Base-by-base conservation (phyloP, 2,113 vertebrate genomes). In the Stictonetta naevosa region DNA sequence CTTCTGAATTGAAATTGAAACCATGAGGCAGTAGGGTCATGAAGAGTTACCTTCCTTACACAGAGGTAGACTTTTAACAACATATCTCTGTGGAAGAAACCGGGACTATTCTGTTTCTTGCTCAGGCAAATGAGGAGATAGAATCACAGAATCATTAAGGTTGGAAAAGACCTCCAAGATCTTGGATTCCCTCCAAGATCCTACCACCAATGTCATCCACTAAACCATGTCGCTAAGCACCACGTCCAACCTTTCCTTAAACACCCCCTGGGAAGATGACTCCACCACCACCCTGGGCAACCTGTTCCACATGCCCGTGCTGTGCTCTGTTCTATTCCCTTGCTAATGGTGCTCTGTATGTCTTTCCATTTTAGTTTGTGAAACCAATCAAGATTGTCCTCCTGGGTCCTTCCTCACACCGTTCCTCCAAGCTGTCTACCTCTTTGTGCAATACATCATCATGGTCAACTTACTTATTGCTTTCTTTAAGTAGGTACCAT, bases 391-490 rank as follows among this genome's bases (percentile, higher is more conserved):
- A 2, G 82, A 98, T 7, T 99, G 99, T 88, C 98, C 99, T 83
- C 98, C 99, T 20, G 99, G 98, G 17, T 98, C 98, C 56, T 99
- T 99, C 80, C 97, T 99, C 34, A 98, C 98, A 1, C 98, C 99
- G 0, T 98, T 99, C 86, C 98, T 99, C 60, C 99, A 99, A 97
- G 99, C 99, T 3, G 99, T 99, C 69, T 99, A 99, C 87, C 98
- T 99, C 84, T 99, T 99, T 77, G 98, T 99, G 88, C 99, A 99
- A 72, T 99, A 99, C 68, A 99, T 99, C 97, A 99, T 99, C 97
- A 99, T 99, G 99, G 99, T 99, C 98, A 99, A 99, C 96, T 97
- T 99, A 83, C 98, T 99, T 85, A 99, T 99, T 73, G 99, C 99
- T 67, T 99, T 99, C 96, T 99, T 99, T 96, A 99, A 99, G 99